A percentile compares a stretch with the other conserved stretches of the same genome.
phyloP scores from a whole-genome alignment of 2,888 invertebrate species.

The Dilophus febrilis region DNA sequence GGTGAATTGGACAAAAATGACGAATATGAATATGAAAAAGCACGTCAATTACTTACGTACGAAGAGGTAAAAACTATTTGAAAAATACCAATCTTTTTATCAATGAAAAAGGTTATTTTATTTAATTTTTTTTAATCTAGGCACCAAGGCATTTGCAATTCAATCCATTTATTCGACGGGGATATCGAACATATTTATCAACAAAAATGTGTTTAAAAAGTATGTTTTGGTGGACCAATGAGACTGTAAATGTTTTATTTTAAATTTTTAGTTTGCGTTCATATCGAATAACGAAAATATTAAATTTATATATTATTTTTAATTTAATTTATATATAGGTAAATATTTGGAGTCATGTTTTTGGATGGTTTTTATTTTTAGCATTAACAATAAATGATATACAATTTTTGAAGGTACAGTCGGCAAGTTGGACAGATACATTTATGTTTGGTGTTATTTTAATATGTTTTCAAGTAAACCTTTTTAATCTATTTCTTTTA shows the following conservation, averaged over 20 bases:
- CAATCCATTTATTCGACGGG: conserved; percentile 70
- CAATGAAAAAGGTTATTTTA: neutral
- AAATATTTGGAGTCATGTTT: conserved; percentile 94
- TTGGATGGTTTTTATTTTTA: conserved; percentile 68
- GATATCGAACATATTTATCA: conserved; percentile 68
- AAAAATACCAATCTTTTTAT: neutral
- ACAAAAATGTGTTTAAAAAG: conserved; percentile 78
- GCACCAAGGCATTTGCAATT: conserved; percentile 73
- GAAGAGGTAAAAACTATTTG: conserved; percentile 26
- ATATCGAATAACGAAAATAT: neutral
- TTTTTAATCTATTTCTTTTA: neutral
- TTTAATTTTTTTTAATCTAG: conserved; percentile 20
- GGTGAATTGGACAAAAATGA: neutral
- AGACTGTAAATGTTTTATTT: conserved; percentile 38
- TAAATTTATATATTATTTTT: neutral
- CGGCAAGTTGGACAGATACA: conserved; percentile 66
- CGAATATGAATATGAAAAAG: conserved; percentile 14
- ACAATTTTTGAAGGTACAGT: conserved; percentile 59
- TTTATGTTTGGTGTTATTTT: conserved; percentile 67
- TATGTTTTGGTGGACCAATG: conserved; percentile 93
- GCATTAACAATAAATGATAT: conserved; percentile 72
- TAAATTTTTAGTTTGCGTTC: neutral
- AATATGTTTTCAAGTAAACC: conserved; percentile 69
- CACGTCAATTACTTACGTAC: conserved; percentile 26
- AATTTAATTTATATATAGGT: conserved; percentile 29